Evolutionary conservation across 2,113 vertebrate genomes (phyloP).

Genomic region (Pterocles gutturalis): DNA sequence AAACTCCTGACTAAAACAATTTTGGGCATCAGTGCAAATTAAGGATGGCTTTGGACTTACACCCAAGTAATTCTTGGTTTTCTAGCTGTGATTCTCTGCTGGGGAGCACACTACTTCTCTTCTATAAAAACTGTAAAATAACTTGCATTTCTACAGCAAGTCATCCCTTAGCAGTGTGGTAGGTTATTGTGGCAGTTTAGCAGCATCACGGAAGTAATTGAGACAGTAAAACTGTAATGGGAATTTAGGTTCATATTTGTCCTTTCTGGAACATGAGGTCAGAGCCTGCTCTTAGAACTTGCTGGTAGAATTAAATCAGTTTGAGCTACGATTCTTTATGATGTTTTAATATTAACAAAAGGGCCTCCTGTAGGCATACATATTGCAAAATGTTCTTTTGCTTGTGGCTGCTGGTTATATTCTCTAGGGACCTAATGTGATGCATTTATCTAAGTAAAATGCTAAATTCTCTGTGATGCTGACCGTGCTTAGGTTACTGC

Average conservation of each 20-base stretch:
- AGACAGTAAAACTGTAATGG: conserved; percentile 29
- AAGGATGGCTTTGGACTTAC: not conserved
- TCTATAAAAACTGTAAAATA: not conserved
- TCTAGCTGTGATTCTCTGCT: not conserved
- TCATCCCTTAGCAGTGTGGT: not conserved
- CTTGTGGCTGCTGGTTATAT: not conserved
- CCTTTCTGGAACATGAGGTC: conserved; percentile 20
- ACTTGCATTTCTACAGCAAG: not conserved
- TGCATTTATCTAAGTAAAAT: not conserved
- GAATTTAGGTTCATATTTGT: not conserved
- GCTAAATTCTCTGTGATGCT: not conserved
- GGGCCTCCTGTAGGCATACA: not conserved
- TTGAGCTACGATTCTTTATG: not conserved
- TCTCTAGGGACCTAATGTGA: not conserved
- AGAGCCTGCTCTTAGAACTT: not conserved
- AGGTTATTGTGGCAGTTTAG: not conserved
- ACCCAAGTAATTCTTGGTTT: not conserved
- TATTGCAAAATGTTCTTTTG: not conserved
- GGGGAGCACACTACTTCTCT: not conserved
- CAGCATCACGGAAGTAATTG: not conserved
- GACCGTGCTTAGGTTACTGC: not conserved
- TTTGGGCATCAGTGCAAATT: not conserved
- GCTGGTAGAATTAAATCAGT: not conserved
- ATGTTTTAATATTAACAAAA: conserved; percentile 8
- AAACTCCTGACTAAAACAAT: not conserved